phyloP scores from a whole-genome alignment of 2,888 invertebrate genomes.

The Drosophila barbarae region DNA sequence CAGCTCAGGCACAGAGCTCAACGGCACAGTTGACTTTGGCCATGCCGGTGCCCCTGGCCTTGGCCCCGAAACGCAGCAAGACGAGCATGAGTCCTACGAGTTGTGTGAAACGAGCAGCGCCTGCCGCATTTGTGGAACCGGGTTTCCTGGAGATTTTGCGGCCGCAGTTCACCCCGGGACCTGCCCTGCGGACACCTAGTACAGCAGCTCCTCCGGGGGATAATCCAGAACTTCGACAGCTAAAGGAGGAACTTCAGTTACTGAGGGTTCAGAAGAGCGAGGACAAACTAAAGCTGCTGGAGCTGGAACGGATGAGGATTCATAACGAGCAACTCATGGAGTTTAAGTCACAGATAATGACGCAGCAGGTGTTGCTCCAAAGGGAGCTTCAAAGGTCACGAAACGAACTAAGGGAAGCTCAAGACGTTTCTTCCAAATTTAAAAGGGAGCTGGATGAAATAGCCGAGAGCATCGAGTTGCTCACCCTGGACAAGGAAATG shows the following conservation, averaged over 20 bases:
- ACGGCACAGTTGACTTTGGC: constrained; percentile 60
- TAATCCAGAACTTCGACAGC: constrained; percentile 55
- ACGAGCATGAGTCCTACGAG: constrained; percentile 79
- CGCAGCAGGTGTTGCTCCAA: constrained; percentile 91
- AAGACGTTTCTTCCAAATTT: constrained; percentile 90
- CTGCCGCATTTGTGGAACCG: constrained; percentile 91
- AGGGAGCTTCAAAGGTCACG: constrained; percentile 91
- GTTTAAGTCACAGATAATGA: constrained; percentile 96
- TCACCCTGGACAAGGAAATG: constrained; percentile 99
- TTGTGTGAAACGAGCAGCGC: constrained; percentile 82
- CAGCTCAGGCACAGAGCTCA: constrained; percentile 59
- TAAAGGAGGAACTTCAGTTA: constrained; percentile 92
- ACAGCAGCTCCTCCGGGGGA: constrained; percentile 45
- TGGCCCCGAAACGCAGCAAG: constrained; percentile 75
- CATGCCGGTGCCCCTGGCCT: constrained; percentile 60
- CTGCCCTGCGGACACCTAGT: constrained; percentile 85
- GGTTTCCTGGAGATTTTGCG: constrained; percentile 93
- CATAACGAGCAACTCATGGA: constrained; percentile 95
- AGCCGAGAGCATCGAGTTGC: constrained; percentile 96
- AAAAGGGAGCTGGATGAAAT: constrained; percentile 96
- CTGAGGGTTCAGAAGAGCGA: constrained; percentile 90
- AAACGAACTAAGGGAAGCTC: constrained; percentile 91
- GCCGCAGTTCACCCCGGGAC: constrained; percentile 92
- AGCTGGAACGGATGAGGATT: constrained; percentile 92
- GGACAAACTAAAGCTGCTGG: constrained; percentile 93